Percentiles rank a stretch among this genome's conserved stretches.
phyloP scores from a whole-genome alignment of 2,888 invertebrate species.

The Orthosia incerta region DNA sequence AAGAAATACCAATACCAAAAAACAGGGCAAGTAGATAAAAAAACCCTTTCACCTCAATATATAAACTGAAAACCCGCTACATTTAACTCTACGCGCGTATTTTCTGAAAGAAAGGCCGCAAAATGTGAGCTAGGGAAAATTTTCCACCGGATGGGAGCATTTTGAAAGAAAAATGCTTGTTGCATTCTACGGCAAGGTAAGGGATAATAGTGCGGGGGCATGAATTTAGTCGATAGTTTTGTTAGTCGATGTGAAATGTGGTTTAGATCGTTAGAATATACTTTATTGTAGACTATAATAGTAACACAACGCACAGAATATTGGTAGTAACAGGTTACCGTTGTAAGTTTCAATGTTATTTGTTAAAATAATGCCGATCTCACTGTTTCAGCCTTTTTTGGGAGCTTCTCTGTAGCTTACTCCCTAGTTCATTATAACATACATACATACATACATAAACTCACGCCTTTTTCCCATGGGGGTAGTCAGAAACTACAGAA shows the following conservation, averaged over 20 bases:
- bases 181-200: slow-evolving; percentile 67
- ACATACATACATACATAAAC: too few relatives aligned
- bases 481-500: too few relatives aligned
- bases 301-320: too few relatives aligned
- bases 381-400: not conserved
- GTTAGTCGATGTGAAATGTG: not conserved
- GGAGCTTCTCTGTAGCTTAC: not conserved
- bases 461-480: too few relatives aligned
- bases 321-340: too few relatives aligned
- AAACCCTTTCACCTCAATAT: slow-evolving; percentile 27
- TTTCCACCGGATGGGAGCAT: slow-evolving; percentile 68
- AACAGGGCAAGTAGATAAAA: slow-evolving; percentile 1
- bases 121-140: slow-evolving; percentile 65
- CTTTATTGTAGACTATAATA: too few relatives aligned
- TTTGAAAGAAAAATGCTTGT: slow-evolving; percentile 73
- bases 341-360: not conserved
- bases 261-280: too few relatives aligned
- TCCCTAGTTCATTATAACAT: not conserved
- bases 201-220: slow-evolving; percentile 49
- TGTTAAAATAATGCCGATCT: not conserved
- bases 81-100: slow-evolving; percentile 58
- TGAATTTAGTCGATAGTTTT: slow-evolving; percentile 31
- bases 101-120: slow-evolving; percentile 66
- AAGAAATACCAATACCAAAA: slow-evolving; percentile 1
- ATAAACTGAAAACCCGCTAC: slow-evolving; percentile 43